Evolutionary conservation across 2,113 vertebrate genomes (phyloP).

Genomic region (Campylomormyrus tamandua): DNA sequence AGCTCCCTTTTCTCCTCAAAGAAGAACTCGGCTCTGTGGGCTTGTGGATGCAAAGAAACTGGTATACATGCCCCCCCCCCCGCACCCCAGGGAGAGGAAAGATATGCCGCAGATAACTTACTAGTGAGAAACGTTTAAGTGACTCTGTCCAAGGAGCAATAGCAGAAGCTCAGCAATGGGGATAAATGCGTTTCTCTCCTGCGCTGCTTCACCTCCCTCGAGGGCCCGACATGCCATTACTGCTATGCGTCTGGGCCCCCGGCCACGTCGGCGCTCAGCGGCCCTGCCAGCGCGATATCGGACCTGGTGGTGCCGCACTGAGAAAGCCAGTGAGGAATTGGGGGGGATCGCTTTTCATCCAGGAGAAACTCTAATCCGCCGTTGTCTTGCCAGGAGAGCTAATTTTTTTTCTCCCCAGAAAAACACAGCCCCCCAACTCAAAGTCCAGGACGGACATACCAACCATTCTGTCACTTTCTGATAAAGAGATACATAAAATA

Average conservation of each 20-base stretch:
- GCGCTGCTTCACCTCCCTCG: neutral
- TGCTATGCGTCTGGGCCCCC: neutral
- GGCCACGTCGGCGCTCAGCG: neutral
- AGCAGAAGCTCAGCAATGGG: neutral
- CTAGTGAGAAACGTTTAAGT: slow-evolving; percentile 5
- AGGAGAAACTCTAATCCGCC: neutral
- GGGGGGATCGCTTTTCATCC: neutral
- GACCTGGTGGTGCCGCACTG: neutral
- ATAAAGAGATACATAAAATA: neutral
- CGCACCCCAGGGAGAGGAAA: neutral
- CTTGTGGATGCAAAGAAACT: neutral
- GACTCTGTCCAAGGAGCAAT: slow-evolving; percentile 4
- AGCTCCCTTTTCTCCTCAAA: neutral
- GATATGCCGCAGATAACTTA: neutral
- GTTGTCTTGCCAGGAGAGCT: neutral
- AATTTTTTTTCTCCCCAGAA: neutral
- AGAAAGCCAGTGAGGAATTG: neutral
- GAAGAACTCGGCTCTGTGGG: neutral
- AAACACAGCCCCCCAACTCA: neutral
- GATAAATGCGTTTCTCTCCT: neutral
- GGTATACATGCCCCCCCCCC: neutral
- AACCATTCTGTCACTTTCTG: neutral
- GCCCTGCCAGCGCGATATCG: neutral
- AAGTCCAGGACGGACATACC: neutral
- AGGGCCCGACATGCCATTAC: neutral